phyloP scores from a whole-genome alignment of 2,888 invertebrate species.

The Machimus atricapillus region DNA sequence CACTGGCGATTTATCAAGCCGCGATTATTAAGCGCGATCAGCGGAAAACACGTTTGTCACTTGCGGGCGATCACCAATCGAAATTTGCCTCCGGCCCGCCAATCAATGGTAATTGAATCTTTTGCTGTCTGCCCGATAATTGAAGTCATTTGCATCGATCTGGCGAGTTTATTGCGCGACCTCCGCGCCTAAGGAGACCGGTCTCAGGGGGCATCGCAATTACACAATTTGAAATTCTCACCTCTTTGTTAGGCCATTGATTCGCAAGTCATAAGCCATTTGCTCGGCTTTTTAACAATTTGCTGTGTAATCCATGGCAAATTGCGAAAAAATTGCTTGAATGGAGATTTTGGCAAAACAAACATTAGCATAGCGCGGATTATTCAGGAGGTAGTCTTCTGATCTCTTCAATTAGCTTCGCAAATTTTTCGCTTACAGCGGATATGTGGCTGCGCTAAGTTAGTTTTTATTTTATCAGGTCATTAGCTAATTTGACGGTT shows the following conservation, averaged over 20 bases:
- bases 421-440: neutral
- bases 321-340: neutral
- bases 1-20: neutral
- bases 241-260: slow-evolving; percentile 8
- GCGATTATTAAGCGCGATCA: neutral
- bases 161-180: neutral
- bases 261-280: slow-evolving; percentile 22
- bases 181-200: neutral
- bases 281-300: neutral
- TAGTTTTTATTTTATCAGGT: neutral
- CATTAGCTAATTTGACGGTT: neutral
- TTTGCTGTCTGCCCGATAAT: slow-evolving; percentile 10
- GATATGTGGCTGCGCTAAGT: neutral
- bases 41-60: neutral
- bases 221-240: slow-evolving; percentile 25
- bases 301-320: slow-evolving; percentile 17
- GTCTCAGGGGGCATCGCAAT: neutral
- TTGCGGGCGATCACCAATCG: neutral
- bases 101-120: slow-evolving; percentile 25
- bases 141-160: slow-evolving; percentile 27
- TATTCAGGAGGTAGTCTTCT: neutral
- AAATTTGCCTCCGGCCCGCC: neutral
- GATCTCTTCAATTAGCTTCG: neutral
- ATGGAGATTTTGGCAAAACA: neutral
- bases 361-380: neutral